Base-by-base conservation (phyloP, 2,797 vertebrate species). In the Atherinosoma microstoma region DNA sequence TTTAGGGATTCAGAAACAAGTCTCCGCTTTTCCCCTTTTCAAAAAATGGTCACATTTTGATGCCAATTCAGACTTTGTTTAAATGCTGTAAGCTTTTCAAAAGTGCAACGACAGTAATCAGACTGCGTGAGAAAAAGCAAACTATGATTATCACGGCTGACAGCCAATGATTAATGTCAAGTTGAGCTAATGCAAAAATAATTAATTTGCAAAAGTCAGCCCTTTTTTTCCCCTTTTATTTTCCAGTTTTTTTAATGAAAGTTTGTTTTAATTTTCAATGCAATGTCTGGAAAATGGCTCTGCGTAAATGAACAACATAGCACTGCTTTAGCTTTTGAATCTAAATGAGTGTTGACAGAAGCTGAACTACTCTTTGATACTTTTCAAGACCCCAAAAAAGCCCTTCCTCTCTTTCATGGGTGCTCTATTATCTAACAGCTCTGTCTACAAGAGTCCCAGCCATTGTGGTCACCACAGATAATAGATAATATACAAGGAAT, bases 401-500 rank as follows among this genome's bases (percentile, higher is more conserved):
- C 35, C 63, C 76, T 75, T 42, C 49, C 47, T 73, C 75, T 56
- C 3, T 35, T 75, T 76, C 68, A 62, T 65, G 82, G 85, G 74
- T 85, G 78, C 75, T 71, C 67, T 62, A 72, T 91, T 89, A 89
- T 91, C 82, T 80, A 70, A 82, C 63, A 57, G 68, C 75, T 83
- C 60, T 76, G 76, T 78, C 58, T 66, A 85, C 79, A 78, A 72
- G 78, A 81, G 78, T 64, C 61, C 49, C 10, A 27, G 76, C 54
- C 69, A 80, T 85, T 85, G 83, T 88, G 86, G 84, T 87, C 84
- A 73, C 73, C 67, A 53, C 54, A 80, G 91, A 90, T 89, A 90
- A 84, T 75, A 78, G 70, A 89, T 86, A 82, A 90, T 84, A 82
- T 84, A 80, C 73, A 73, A 70, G 10, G 67, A 67, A 86, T 74